Percentiles rank a stretch among this genome's conserved stretches.
phyloP scores from a whole-genome alignment of 2,797 vertebrate species.

The Peromyscus eremicus region DNA sequence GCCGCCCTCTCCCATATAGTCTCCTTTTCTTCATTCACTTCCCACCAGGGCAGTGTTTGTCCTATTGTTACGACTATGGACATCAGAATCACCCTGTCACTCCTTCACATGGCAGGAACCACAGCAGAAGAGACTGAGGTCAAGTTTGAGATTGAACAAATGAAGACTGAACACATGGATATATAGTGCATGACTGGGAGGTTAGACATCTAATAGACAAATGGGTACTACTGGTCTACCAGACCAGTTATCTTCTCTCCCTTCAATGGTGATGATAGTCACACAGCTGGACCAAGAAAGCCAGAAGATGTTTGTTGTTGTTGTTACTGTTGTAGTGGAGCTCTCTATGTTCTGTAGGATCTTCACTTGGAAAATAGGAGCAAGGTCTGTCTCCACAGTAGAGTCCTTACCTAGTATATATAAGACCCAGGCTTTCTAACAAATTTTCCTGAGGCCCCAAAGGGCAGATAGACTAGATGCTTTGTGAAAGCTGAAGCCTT shows the following conservation, averaged over 20 bases:
- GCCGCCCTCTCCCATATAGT: neutral
- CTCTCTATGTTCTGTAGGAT: neutral
- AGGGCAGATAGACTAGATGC: neutral
- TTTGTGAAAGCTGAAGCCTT: neutral
- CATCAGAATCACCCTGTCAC: neutral
- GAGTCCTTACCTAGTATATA: no score
- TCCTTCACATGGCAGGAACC: neutral
- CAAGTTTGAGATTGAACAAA: neutral
- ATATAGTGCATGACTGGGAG: fast-evolving
- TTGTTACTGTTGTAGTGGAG: neutral
- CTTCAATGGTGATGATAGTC: fast-evolving
- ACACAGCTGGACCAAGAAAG: neutral
- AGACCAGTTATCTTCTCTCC: fast-evolving
- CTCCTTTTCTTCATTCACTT: neutral
- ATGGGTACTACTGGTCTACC: neutral
- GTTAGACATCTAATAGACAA: neutral
- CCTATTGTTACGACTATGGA: fast-evolving
- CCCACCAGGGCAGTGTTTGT: neutral
- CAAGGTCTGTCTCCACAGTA: neutral
- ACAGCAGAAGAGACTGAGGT: neutral
- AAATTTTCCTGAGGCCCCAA: neutral
- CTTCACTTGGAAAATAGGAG: neutral
- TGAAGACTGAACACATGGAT: neutral
- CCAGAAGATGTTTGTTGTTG: neutral
- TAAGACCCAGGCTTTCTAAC: neutral